Conservation (phyloP, 2,113 vertebrate genomes). For the Echinops telfairi region DNA sequence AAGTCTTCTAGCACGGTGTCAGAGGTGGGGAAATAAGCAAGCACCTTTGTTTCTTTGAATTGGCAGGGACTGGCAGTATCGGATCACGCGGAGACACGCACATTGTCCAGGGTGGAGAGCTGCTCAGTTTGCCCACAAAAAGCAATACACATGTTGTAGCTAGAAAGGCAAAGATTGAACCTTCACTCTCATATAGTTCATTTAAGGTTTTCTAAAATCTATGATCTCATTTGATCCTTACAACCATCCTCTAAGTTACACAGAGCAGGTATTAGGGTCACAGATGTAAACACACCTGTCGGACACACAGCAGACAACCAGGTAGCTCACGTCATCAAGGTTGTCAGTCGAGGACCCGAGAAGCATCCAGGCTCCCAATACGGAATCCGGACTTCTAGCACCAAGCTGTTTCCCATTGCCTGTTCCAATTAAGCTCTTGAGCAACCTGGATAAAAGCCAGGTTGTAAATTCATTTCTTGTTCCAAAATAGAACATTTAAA, state of each 20-base stretch:
- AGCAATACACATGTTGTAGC: background rate
- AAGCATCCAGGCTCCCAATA: background rate
- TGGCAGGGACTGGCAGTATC: background rate
- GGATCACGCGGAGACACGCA: background rate
- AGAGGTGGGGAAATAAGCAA: background rate
- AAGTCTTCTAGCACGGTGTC: background rate
- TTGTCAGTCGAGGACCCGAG: background rate
- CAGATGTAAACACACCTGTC: background rate
- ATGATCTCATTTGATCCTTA: background rate
- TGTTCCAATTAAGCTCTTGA: background rate
- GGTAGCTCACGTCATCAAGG: background rate
- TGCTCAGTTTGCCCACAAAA: background rate
- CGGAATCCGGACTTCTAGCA: background rate
- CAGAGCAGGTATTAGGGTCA: background rate
- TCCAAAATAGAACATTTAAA: background rate
- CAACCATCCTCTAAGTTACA: background rate
- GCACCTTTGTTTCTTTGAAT: background rate
- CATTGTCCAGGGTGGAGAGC: background rate
- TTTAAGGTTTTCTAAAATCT: background rate
- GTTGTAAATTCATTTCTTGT: background rate
- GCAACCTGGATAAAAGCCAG: background rate
- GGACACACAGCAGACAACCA: background rate
- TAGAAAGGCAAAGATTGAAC: constrained; percentile 1
- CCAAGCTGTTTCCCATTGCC: background rate
- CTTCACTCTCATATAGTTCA: background rate